Evolutionary conservation across 2,797 vertebrate genomes (phyloP).

Genomic region (Anguilla megastoma): DNA sequence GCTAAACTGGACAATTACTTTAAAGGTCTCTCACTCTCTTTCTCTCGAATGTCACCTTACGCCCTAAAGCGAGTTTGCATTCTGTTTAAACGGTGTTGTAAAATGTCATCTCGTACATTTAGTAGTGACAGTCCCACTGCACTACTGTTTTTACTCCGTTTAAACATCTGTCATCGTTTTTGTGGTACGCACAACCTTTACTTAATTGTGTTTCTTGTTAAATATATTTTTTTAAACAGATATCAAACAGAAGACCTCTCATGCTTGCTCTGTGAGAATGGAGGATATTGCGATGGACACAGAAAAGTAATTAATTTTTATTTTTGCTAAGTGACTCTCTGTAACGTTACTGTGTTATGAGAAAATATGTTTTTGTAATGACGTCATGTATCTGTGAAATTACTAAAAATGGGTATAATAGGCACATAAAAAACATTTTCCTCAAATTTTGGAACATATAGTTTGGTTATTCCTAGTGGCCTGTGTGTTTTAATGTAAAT

Average conservation of each 20-base stretch:
- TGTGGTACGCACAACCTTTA: not conserved
- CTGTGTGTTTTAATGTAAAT: not conserved
- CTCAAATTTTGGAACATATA: not conserved
- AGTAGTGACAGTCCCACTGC: not conserved
- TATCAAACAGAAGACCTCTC: conserved; percentile 8
- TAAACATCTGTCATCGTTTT: not conserved
- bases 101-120: not conserved
- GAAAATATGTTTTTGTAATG: not conserved
- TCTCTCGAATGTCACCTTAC: not conserved
- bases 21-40: conserved; percentile 13
- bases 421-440: not conserved
- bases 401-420: not conserved
- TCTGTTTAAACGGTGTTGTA: not conserved
- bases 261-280: conserved; percentile 31
- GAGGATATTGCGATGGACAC: conserved; percentile 36
- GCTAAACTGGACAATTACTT: conserved; percentile 3
- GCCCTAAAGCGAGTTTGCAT: not conserved
- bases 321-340: not conserved
- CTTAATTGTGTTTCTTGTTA: not conserved
- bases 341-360: not conserved
- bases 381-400: not conserved
- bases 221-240: conserved; percentile 18
- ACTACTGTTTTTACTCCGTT: not conserved
- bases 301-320: conserved; percentile 31
- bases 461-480: not conserved